A percentile compares a stretch with the other conserved stretches of the same genome.
These are phyloP conservation scores for Suncus etruscus DNA, from an alignment of 2,113 vertebrate genomes.

Conservation along the genomic window DNA sequence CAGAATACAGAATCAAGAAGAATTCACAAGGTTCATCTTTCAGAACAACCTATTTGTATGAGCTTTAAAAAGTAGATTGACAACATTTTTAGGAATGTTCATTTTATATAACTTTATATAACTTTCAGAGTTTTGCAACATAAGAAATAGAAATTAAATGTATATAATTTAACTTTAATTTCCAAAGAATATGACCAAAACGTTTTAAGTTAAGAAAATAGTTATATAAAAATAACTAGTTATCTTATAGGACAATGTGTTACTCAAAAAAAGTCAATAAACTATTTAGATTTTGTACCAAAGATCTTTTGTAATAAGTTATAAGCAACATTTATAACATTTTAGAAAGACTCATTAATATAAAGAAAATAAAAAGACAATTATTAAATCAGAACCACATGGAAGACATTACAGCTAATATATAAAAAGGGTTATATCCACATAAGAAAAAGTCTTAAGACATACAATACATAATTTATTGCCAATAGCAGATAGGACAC, in stretches of 20 bases:
- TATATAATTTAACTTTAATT: conserved; percentile 3
- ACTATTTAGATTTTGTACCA: neutral
- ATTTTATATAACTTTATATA: neutral
- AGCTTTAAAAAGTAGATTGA: neutral
- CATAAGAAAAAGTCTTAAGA: neutral
- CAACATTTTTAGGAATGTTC: neutral
- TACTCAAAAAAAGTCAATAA: neutral
- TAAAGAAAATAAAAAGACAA: neutral
- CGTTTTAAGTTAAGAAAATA: neutral
- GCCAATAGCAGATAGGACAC: neutral
- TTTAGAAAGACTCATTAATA: neutral
- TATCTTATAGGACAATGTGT: neutral
- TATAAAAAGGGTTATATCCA: neutral
- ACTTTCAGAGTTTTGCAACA: conserved; percentile 2
- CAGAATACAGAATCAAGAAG: neutral
- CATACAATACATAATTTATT: neutral
- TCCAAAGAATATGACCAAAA: conserved; percentile 14
- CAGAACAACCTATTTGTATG: neutral
- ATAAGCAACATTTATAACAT: neutral
- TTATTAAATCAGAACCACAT: neutral
- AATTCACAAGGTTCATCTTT: neutral
- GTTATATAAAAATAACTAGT: neutral
- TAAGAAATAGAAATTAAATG: conserved; percentile 10
- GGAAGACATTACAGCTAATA: neutral
- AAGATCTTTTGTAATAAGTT: neutral